Percentiles rank a stretch among this genome's conserved stretches.
These are phyloP conservation scores for Liolophura sinensis DNA, from an alignment of 1,140 invertebrate species.

Conservation along the genomic window DNA sequence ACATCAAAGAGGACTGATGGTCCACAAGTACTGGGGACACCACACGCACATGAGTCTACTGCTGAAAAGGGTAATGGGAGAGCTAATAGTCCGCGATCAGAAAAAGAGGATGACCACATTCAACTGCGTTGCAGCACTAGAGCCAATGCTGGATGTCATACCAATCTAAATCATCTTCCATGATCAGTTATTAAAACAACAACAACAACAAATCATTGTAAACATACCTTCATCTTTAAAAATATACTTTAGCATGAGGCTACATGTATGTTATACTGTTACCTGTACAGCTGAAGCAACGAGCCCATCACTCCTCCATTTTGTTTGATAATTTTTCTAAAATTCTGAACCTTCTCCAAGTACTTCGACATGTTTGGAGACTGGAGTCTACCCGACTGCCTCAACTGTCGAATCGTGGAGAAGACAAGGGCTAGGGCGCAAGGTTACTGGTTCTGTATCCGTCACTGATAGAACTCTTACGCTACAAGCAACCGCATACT, in stretches of 20 bases:
- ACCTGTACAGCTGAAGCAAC: slow-evolving; percentile 77
- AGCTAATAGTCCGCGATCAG: neutral
- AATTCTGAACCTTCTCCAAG: slow-evolving; percentile 72
- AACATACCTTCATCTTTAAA: too few relatives aligned
- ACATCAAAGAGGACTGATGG: too few relatives aligned
- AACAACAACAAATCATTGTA: too few relatives aligned
- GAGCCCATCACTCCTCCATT: slow-evolving; percentile 77
- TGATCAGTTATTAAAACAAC: too few relatives aligned
- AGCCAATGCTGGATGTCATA: too few relatives aligned
- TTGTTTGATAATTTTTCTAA: slow-evolving; percentile 72
- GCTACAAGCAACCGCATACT: neutral
- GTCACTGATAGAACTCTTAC: neutral
- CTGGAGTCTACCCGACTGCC: neutral
- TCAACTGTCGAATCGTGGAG: too few relatives aligned
- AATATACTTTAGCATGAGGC: neutral
- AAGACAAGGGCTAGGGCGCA: neutral
- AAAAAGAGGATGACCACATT: neutral
- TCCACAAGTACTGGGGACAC: too few relatives aligned
- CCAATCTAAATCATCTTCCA: too few relatives aligned
- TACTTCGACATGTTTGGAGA: slow-evolving; percentile 65
- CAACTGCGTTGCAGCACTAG: too few relatives aligned
- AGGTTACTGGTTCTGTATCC: neutral
- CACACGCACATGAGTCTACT: too few relatives aligned
- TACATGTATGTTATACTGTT: slow-evolving; percentile 32
- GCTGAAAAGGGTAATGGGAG: too few relatives aligned